Evolutionary conservation across 37 sponge, comb jelly and placozoan genomes (phyloP), one percentile per base, ranked within the genome.

Genomic region (Eunapius fragilis): DNA sequence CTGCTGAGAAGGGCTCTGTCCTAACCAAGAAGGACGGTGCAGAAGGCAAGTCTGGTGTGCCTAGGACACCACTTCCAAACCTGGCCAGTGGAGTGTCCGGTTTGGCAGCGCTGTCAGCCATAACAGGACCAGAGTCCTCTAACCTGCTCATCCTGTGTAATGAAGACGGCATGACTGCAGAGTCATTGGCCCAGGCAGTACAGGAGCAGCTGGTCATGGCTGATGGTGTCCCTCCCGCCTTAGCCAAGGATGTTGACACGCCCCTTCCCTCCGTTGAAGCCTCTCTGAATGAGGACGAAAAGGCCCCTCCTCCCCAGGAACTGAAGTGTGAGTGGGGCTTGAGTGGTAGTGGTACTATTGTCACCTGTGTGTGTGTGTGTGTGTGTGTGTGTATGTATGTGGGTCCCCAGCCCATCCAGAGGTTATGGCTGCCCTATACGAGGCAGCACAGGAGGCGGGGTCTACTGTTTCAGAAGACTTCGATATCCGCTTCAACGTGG

Each of bases 401-500:
- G 74, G 45, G 23, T 32, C 82, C 24, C 28, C 83, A 82, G 87
- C 25, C 69, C 87, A 80, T 35, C 88, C 88, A 19, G 83, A 88
- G 70, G 77, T 88, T 33, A 38, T 67, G 27, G 68, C 75, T 32
- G 89, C 89, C 3, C 31, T 89, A 0, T 27, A 78, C 37, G 79
- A 41, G n/a, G 84, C 84, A 0, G 48, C 78, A 3, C 28, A 11
- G 47, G 84, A 89, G 83, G 84, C 78, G 22, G 89, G 89, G 28
- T 89, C 89, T 25, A 25, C 72, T 0, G 67, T 31, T 17, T 19
- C n/a, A 0, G 79, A 86, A 30, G 94, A 93, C 19, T 93, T 93
- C 81, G 82, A 87, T 24, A 81, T 96, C 73, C 67, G 70, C 31
- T 93, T 93, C 92, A 96, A 96, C 69, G 81, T 87, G 70, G 96